Evolutionary conservation across 2,888 invertebrate genomes (phyloP).

Genomic region (Chorisops tibialis): DNA sequence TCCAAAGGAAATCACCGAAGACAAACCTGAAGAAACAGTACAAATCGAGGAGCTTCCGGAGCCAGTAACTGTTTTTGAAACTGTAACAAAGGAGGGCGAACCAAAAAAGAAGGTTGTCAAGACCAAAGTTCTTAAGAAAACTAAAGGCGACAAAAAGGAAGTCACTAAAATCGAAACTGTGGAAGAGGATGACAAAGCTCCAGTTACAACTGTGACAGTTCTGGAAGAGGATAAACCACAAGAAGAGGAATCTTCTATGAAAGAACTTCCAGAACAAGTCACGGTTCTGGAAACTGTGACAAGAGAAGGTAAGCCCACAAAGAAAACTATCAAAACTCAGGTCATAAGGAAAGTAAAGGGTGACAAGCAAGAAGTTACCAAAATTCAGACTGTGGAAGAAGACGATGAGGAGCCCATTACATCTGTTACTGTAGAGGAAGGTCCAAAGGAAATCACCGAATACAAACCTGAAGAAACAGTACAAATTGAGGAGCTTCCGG

Average conservation of each 20-base stretch:
- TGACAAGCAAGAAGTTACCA: constrained; percentile 46
- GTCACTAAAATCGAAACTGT: constrained; percentile 46
- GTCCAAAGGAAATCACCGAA: constrained; percentile 36
- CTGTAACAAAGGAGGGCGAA: constrained; percentile 43
- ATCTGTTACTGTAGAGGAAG: constrained; percentile 39
- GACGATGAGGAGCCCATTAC: constrained; percentile 48
- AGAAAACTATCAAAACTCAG: constrained; percentile 37
- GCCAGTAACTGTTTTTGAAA: constrained; percentile 40
- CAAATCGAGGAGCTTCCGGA: constrained; percentile 46
- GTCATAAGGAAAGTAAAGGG: constrained; percentile 46
- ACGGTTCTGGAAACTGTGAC: constrained; percentile 42
- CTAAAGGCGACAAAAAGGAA: constrained; percentile 46
- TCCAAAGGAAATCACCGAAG: constrained; percentile 34
- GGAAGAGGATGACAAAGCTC: constrained; percentile 35
- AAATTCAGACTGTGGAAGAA: constrained; percentile 48
- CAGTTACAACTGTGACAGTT: constrained; percentile 42
- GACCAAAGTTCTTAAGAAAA: constrained; percentile 31
- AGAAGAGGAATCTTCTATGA: constrained; percentile 40
- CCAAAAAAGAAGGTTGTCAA: constrained; percentile 30
- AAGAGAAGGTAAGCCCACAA: constrained; percentile 37
- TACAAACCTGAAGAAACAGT: constrained; percentile 32
- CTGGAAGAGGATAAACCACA: constrained; percentile 39
- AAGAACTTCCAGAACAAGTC: constrained; percentile 23
- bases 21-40: constrained; percentile 28
- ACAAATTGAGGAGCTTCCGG: constrained; percentile 38